Evolutionary conservation across 2,797 vertebrate species (phyloP).

Genomic region (Calcarius lapponicus): DNA sequence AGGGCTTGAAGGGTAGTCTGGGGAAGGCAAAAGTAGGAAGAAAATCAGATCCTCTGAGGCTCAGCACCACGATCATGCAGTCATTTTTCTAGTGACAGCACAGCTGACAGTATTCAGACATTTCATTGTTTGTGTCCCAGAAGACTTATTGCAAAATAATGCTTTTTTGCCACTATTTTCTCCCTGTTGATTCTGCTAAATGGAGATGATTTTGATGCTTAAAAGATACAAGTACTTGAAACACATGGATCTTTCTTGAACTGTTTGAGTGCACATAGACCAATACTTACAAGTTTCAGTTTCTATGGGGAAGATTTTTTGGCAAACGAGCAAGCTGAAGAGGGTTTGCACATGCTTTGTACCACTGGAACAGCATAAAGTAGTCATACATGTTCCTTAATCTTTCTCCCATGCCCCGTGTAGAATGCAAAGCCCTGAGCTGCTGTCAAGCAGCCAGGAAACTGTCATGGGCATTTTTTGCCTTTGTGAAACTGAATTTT

Average conservation of each 20-base stretch:
- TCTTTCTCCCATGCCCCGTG: neutral
- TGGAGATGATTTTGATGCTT: neutral
- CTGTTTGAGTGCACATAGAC: neutral
- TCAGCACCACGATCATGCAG: neutral
- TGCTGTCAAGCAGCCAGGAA: neutral
- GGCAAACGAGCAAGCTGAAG: neutral
- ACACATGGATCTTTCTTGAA: fast-evolving
- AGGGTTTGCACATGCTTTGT: neutral
- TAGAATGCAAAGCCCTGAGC: neutral
- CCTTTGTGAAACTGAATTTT: neutral
- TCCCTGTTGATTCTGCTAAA: neutral
- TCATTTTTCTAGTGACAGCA: neutral
- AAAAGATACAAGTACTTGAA: neutral
- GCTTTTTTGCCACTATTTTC: neutral
- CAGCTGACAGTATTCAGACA: neutral
- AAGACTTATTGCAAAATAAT: neutral
- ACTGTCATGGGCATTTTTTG: neutral
- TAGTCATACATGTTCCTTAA: neutral
- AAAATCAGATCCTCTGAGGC: neutral
- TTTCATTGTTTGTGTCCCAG: neutral
- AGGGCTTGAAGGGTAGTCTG: neutral
- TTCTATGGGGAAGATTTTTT: neutral
- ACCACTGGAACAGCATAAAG: neutral
- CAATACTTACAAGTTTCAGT: neutral
- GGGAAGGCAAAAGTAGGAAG: neutral